These are phyloP conservation scores for Siniperca undulata DNA, from an alignment of 2,797 vertebrate genomes.

Conservation along the genomic window DNA sequence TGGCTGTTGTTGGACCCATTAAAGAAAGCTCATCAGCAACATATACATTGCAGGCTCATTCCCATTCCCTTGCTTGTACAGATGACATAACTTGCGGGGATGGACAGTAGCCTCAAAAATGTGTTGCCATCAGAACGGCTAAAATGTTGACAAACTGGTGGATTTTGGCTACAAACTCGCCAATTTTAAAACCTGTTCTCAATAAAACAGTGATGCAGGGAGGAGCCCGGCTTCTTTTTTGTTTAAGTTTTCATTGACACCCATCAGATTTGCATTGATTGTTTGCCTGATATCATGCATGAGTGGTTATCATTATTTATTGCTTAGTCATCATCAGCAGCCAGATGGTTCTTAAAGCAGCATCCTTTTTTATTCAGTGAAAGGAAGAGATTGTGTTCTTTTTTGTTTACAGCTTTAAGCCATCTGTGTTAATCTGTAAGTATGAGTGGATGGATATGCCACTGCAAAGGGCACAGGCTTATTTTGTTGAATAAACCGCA, in stretches of 20 bases:
- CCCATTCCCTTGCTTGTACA: conserved; percentile 29
- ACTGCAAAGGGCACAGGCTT: conserved; percentile 58
- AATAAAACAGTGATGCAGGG: conserved; percentile 26
- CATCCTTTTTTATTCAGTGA: conserved; percentile 37
- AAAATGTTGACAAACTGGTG: conserved; percentile 44
- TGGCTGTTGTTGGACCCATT: conserved; percentile 63
- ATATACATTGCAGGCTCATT: conserved; percentile 47
- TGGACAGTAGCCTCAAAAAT: conserved; percentile 31
- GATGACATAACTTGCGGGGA: conserved; percentile 42
- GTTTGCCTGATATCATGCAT: conserved; percentile 23
- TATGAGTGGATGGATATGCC: conserved; percentile 60
- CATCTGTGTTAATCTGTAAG: conserved; percentile 69
- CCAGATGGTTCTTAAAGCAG: conserved; percentile 55
- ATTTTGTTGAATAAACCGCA: conserved; percentile 59
- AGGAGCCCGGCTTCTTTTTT: conserved; percentile 19
- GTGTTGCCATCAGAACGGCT: conserved; percentile 32
- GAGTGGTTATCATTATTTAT: conserved; percentile 51
- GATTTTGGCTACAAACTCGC: conserved; percentile 19
- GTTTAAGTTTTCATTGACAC: conserved; percentile 31
- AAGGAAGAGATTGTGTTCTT: conserved; percentile 35
- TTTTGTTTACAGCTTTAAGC: conserved; percentile 58
- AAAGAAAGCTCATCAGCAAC: conserved; percentile 70
- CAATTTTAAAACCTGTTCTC: conserved; percentile 56
- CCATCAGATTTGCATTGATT: too few relatives aligned
- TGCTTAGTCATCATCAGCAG: conserved; percentile 42